phyloP scores from a whole-genome alignment of 2,888 invertebrate species.

The Caenorhabditis afra region DNA sequence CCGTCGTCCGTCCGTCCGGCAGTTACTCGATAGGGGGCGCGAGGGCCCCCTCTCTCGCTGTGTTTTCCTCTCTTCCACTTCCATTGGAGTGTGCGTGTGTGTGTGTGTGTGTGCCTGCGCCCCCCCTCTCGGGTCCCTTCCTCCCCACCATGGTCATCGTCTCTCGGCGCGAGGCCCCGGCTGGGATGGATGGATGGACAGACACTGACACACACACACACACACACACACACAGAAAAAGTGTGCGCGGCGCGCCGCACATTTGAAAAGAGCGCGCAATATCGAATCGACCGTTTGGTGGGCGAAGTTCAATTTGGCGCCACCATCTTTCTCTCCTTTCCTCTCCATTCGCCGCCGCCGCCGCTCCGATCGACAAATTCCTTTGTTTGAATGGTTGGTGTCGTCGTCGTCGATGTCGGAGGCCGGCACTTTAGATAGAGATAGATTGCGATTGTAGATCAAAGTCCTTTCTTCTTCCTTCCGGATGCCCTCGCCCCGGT shows the following conservation, averaged over 20 bases:
- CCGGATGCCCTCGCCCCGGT: too few relatives aligned
- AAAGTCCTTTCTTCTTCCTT: not conserved
- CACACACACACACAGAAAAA: conserved; percentile 38
- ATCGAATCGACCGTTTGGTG: conserved; percentile 16
- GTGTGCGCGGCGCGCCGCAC: conserved; percentile 13
- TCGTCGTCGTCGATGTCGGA: too few relatives aligned
- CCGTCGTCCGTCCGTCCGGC: conserved; percentile 34
- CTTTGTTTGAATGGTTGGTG: conserved; percentile 5
- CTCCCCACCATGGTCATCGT: conserved; percentile 13
- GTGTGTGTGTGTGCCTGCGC: too few relatives aligned
- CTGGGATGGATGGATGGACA: too few relatives aligned
- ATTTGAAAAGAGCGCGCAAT: conserved; percentile 39
- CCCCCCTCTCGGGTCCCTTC: conserved; percentile 10
- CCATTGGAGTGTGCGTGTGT: not conserved
- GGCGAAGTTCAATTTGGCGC: conserved; percentile 14
- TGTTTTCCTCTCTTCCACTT: not conserved
- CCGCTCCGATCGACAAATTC: too few relatives aligned
- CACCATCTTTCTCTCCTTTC: conserved; percentile 33
- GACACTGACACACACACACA: conserved; percentile 41
- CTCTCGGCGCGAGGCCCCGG: conserved; percentile 12
- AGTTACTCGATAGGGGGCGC: conserved; percentile 41
- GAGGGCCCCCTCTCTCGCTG: conserved; percentile 25
- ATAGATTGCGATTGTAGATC: too few relatives aligned
- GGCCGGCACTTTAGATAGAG: too few relatives aligned
- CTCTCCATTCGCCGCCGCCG: conserved; percentile 1